Conservation (phyloP, 53 echinoderm and acorn worm species). For the Stichopus horrens region DNA sequence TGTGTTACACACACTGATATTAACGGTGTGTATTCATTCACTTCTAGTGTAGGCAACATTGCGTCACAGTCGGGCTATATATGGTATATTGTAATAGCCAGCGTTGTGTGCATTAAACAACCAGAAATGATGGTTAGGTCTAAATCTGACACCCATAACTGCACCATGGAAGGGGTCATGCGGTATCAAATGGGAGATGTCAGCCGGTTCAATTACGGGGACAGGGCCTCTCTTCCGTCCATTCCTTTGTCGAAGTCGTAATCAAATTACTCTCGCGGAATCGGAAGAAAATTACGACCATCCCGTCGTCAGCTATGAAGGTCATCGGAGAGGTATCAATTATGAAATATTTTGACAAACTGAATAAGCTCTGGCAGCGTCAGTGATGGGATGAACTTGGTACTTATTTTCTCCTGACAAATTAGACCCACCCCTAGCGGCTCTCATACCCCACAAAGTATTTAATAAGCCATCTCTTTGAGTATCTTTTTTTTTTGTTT, state of each 20-base stretch:
- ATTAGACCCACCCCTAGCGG: conserved; percentile 36
- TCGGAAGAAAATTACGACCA: conserved; percentile 30
- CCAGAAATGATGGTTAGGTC: too few species aligned
- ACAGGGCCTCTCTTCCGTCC: neutral
- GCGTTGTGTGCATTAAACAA: too few species aligned
- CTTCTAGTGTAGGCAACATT: too few species aligned
- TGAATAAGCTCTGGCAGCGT: conserved; percentile 23
- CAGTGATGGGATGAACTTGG: neutral
- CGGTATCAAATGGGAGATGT: conserved; percentile 9
- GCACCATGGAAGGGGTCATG: too few species aligned
- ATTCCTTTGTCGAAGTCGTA: neutral
- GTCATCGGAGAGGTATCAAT: conserved; percentile 32
- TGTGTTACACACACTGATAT: too few species aligned
- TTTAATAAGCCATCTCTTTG: conserved; percentile 26
- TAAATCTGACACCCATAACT: too few species aligned
- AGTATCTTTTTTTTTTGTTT: conserved; percentile 1
- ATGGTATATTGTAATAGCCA: too few species aligned
- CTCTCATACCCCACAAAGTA: conserved; percentile 8
- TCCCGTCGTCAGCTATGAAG: neutral
- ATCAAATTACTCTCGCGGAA: conserved; percentile 17
- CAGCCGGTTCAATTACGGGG: conserved; percentile 18
- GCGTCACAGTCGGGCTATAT: too few species aligned
- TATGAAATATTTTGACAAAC: conserved; percentile 21
- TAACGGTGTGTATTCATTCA: too few species aligned
- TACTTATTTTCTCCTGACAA: conserved; percentile 41